phyloP scores from a whole-genome alignment of 2,797 vertebrate species.

The Mormyrus hasselquistii region DNA sequence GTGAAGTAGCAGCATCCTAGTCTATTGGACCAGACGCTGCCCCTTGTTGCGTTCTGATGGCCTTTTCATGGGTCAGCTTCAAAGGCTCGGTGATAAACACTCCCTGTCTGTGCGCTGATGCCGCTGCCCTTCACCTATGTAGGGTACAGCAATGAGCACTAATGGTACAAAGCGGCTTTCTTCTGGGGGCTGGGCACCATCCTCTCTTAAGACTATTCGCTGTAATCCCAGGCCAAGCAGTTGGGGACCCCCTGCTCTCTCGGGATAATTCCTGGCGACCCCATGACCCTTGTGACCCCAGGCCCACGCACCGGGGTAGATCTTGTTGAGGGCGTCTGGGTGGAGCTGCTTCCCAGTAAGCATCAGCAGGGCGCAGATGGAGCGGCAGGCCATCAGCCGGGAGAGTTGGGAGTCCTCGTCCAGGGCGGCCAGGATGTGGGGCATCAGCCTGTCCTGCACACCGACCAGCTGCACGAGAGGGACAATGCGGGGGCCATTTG shows the following conservation, averaged over 20 bases:
- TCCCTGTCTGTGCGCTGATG: not conserved
- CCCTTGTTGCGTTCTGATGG: not conserved
- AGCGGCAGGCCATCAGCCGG: constrained; percentile 73
- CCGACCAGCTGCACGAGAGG: constrained; percentile 60
- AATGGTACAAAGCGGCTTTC: not conserved
- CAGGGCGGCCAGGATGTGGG: constrained; percentile 65
- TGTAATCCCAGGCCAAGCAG: not conserved
- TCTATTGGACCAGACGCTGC: not conserved
- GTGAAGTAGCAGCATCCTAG: not conserved
- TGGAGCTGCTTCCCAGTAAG: constrained; percentile 51
- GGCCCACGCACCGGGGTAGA: constrained; percentile 72
- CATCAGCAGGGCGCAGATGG: constrained; percentile 58
- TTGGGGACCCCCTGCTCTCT: not conserved
- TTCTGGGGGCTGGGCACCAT: not conserved
- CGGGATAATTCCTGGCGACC: not conserved
- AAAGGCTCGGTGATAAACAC: not conserved
- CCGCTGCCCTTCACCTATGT: not conserved
- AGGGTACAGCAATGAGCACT: not conserved
- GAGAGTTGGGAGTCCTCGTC: constrained; percentile 80
- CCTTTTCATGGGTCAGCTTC: not conserved
- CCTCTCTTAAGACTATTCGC: not conserved
- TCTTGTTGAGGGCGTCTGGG: constrained; percentile 68
- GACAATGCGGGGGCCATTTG: not conserved
- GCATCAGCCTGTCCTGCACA: constrained; percentile 59
- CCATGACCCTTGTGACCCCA: not conserved